Conservation (phyloP, 2,797 vertebrate species). For the Pristis pectinata region DNA sequence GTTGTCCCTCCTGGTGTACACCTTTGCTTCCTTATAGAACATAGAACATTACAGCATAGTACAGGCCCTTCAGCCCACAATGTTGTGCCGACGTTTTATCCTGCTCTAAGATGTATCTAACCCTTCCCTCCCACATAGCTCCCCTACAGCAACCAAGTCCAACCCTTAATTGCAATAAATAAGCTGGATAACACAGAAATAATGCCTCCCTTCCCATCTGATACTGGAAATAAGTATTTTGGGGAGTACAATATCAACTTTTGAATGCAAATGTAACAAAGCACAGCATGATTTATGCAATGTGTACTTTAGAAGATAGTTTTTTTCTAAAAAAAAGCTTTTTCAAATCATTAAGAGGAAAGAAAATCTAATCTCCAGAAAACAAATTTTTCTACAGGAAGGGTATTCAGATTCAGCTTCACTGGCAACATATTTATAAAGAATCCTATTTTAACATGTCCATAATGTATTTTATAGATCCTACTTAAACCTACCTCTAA, state of each 20-base stretch:
- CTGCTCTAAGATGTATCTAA: too few species aligned
- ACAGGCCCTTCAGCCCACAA: too few species aligned
- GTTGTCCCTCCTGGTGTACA: too few species aligned
- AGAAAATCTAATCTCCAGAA: not conserved
- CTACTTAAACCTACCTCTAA: too few species aligned
- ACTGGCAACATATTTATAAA: not conserved
- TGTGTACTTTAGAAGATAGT: not conserved
- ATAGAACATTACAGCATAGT: too few species aligned
- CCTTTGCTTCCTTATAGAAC: too few species aligned
- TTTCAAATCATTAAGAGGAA: slow-evolving; percentile 3
- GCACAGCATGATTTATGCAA: not conserved
- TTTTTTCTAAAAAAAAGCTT: not conserved
- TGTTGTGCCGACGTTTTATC: too few species aligned
- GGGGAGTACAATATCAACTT: slow-evolving; percentile 6
- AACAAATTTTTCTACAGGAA: not conserved
- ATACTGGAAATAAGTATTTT: not conserved
- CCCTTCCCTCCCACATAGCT: too few species aligned
- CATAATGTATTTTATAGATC: slow-evolving; percentile 46
- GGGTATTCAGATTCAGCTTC: not conserved
- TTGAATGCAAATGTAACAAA: not conserved
- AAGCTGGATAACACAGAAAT: slow-evolving; percentile 16
- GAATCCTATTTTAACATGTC: slow-evolving; percentile 46
- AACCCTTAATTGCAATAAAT: not conserved
- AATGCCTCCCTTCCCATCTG: slow-evolving; percentile 19
- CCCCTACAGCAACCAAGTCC: not conserved